Evolutionary conservation across 2,113 vertebrate species (phyloP).

Genomic region (Lota lota): DNA sequence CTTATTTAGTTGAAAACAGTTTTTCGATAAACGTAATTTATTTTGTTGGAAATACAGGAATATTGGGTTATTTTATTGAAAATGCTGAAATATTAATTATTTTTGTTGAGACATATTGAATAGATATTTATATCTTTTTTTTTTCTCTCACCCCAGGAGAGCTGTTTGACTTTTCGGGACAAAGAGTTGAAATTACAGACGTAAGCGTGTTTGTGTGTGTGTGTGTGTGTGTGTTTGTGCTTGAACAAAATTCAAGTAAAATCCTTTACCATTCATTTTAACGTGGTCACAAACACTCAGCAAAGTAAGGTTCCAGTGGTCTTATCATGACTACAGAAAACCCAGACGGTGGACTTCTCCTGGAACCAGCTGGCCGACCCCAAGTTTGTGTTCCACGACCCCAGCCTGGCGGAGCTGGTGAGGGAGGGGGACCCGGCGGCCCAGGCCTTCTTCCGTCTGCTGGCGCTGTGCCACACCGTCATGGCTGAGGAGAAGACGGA

Average conservation of each 20-base stretch:
- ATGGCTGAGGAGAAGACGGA: conserved; percentile 89
- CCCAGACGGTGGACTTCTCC: conserved; percentile 82
- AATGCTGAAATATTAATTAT: no score
- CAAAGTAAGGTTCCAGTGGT: background rate
- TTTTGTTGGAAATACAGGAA: no score
- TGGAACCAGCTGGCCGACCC: conserved; percentile 86
- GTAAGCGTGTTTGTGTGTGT: conserved; percentile 62
- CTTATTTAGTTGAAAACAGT: no score
- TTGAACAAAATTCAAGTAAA: background rate
- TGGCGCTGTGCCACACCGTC: conserved; percentile 92
- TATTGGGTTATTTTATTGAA: no score
- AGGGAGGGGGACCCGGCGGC: conserved; percentile 64
- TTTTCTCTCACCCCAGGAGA: conserved; percentile 69
- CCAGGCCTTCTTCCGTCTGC: conserved; percentile 84
- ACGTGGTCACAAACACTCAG: no score
- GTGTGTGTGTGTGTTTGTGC: no score
- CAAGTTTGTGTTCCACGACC: conserved; percentile 88
- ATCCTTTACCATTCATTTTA: no score
- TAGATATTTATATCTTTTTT: background rate
- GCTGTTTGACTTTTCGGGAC: conserved; percentile 70
- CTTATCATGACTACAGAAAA: conserved; percentile 66
- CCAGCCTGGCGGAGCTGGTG: conserved; percentile 80
- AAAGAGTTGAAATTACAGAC: conserved; percentile 77
- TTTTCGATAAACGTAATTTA: no score
- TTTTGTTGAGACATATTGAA: no score